Evolutionary conservation across 2,888 invertebrate genomes (phyloP).

Genomic region (Odontothrips loti): DNA sequence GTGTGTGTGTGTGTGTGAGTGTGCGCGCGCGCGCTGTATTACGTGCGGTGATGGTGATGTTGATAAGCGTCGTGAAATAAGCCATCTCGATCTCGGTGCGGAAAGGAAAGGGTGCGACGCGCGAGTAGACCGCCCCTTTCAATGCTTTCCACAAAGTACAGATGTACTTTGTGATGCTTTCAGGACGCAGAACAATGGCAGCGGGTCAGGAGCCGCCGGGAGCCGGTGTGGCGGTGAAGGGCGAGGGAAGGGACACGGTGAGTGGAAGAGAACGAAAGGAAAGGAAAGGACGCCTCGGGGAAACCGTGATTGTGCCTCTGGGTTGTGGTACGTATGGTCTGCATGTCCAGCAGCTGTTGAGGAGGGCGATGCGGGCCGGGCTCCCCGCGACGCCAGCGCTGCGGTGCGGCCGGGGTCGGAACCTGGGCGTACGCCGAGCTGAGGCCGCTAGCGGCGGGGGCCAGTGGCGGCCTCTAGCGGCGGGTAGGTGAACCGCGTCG

Average conservation of each 20-base stretch:
- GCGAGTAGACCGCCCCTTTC: too few species aligned
- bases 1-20: background rate
- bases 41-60: too few species aligned
- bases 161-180: too few species aligned
- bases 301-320: too few species aligned
- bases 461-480: background rate
- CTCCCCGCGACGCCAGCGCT: background rate
- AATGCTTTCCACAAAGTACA: too few species aligned
- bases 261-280: background rate
- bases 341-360: background rate
- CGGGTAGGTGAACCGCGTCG: background rate
- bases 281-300: background rate
- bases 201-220: too few species aligned
- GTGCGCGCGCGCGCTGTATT: background rate
- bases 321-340: too few species aligned
- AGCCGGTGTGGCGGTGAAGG: background rate
- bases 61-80: too few species aligned
- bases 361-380: background rate
- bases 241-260: background rate
- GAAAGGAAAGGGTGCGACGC: too few species aligned
- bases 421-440: background rate
- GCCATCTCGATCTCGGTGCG: too few species aligned
- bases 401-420: background rate
- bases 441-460: too few species aligned
- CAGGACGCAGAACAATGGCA: too few species aligned